A percentile compares a stretch with the other conserved stretches of the same genome.
phyloP scores from a whole-genome alignment of 2,113 vertebrate species.

The Coreoperca whiteheadi region DNA sequence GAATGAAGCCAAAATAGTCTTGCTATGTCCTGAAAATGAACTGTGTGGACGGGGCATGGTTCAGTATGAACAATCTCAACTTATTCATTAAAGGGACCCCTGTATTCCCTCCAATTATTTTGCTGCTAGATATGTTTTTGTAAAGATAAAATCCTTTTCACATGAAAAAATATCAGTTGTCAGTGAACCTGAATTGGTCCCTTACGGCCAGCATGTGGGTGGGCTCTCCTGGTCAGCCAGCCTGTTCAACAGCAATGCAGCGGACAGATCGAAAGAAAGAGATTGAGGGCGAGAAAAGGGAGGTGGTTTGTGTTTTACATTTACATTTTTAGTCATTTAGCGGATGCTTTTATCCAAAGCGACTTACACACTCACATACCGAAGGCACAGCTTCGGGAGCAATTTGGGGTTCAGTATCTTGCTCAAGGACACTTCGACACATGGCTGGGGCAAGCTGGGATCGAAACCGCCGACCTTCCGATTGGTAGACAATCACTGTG shows the following conservation, averaged over 20 bases:
- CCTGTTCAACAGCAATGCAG: neutral
- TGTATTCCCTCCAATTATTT: neutral
- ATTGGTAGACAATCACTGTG: too few relatives aligned
- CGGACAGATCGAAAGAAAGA: neutral
- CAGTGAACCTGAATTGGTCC: constrained; percentile 14
- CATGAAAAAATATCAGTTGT: constrained; percentile 1
- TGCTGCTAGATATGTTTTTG: neutral
- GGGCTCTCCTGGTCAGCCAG: neutral
- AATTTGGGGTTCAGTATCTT: too few relatives aligned
- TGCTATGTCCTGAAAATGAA: constrained; percentile 9
- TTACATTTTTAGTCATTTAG: too few relatives aligned
- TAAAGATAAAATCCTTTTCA: constrained; percentile 7
- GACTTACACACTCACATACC: too few relatives aligned
- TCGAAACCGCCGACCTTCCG: too few relatives aligned
- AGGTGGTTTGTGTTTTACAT: neutral
- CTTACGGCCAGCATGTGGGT: neutral
- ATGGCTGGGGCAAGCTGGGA: too few relatives aligned
- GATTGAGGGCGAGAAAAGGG: neutral
- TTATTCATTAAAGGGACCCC: neutral
- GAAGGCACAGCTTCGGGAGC: too few relatives aligned
- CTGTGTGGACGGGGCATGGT: neutral
- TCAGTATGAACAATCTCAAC: neutral
- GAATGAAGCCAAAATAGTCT: neutral
- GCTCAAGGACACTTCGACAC: too few relatives aligned
- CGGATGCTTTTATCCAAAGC: too few relatives aligned